Percentiles rank a stretch among this genome's conserved stretches.
Conservation (phyloP, 2,113 vertebrate genomes). For the Callopanchax toddi region DNA sequence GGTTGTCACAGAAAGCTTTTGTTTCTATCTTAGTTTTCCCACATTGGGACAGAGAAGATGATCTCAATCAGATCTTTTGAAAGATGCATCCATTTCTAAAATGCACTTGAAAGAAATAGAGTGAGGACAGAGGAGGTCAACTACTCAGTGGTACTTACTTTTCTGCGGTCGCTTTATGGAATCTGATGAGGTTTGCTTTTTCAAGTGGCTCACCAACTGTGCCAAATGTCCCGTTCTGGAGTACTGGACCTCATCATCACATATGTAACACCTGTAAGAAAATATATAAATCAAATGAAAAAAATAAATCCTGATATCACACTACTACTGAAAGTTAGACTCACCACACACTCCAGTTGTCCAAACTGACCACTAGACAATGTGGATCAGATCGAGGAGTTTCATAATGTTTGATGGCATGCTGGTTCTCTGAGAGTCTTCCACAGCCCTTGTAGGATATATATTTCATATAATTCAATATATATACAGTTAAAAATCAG, state of each 20-base stretch:
- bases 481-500: neutral
- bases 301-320: neutral
- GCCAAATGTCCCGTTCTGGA: slow-evolving; percentile 85
- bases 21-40: neutral
- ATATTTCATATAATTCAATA: neutral
- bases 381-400: slow-evolving; percentile 90
- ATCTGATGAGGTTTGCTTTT: slow-evolving; percentile 80
- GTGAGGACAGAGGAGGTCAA: too few relatives aligned
- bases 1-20: neutral
- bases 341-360: slow-evolving; percentile 93
- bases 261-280: slow-evolving; percentile 90
- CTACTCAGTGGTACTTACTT: slow-evolving; percentile 76
- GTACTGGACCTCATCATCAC: slow-evolving; percentile 88
- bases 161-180: slow-evolving; percentile 48
- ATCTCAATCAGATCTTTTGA: neutral
- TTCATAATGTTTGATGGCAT: slow-evolving; percentile 90
- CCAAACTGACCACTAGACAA: slow-evolving; percentile 89
- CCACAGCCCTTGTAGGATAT: slow-evolving; percentile 86
- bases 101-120: neutral
- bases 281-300: slow-evolving; percentile 1
- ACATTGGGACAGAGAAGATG: neutral
- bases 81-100: neutral
- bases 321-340: neutral
- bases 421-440: slow-evolving; percentile 85
- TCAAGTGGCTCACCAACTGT: slow-evolving; percentile 87